Conservation (phyloP, 2,888 invertebrate genomes). For the Chloroclysta siterata region DNA sequence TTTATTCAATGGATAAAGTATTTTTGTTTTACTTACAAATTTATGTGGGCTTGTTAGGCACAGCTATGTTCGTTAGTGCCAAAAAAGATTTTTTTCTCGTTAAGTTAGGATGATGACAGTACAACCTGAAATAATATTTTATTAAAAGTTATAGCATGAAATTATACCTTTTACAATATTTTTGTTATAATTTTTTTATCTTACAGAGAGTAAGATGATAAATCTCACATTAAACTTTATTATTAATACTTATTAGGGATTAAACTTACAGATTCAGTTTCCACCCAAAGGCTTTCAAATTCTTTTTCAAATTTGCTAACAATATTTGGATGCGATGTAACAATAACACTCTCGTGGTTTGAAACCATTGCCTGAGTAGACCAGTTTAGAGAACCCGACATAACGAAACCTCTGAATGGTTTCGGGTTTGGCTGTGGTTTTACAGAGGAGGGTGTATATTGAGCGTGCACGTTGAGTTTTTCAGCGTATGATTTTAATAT, state of each 20-base stretch:
- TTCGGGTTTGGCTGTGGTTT: conserved; percentile 58
- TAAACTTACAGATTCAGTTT: conserved; percentile 69
- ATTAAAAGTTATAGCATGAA: not conserved
- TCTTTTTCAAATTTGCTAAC: conserved; percentile 84
- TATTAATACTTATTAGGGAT: too few relatives aligned
- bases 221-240: too few relatives aligned
- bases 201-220: too few relatives aligned
- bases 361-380: conserved; percentile 89
- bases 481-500: conserved; percentile 71
- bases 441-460: conserved; percentile 51
- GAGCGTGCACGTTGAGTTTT: conserved; percentile 71
- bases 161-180: too few relatives aligned
- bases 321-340: conserved; percentile 84
- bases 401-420: conserved; percentile 76
- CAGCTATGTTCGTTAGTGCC: not conserved
- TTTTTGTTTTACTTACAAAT: too few relatives aligned
- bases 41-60: too few relatives aligned
- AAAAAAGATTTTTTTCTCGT: not conserved
- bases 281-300: conserved; percentile 87
- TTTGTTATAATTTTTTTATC: too few relatives aligned
- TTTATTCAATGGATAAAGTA: too few relatives aligned
- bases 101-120: conserved; percentile 36
- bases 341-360: conserved; percentile 89
- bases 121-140: conserved; percentile 55
- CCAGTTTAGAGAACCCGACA: conserved; percentile 92